Evolutionary conservation across 2,113 vertebrate genomes (phyloP).

Genomic region (Dendropsophus ebraccatus): DNA sequence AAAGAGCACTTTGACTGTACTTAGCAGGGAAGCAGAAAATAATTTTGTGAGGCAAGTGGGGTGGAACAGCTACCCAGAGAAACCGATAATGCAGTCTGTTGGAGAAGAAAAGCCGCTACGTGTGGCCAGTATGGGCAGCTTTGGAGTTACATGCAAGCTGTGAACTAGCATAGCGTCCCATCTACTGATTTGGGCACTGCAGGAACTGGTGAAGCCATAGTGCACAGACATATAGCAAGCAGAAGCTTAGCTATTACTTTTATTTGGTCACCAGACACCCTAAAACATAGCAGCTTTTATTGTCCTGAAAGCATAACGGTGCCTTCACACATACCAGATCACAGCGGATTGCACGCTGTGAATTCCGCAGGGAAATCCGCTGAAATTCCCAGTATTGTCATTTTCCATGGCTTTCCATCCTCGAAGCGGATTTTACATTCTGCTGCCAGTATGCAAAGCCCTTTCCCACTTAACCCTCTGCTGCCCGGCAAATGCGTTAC

Average conservation of each 20-base stretch:
- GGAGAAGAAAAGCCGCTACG: not conserved
- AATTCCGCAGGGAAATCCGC: no score
- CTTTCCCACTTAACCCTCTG: no score
- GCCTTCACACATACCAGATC: no score
- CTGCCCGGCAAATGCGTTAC: no score
- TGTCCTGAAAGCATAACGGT: no score
- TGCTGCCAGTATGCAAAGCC: no score
- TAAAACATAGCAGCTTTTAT: no score
- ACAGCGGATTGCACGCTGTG: no score
- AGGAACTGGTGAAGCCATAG: not conserved
- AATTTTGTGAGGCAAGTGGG: conserved; percentile 14
- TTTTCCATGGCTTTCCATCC: no score
- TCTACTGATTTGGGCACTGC: not conserved
- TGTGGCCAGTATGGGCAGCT: not conserved
- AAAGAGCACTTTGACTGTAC: not conserved
- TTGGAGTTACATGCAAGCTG: not conserved
- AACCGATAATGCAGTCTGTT: not conserved
- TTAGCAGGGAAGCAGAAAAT: not conserved
- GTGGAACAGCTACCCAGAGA: not conserved
- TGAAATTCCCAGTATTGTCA: no score
- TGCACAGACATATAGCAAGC: not conserved
- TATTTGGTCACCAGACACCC: not conserved
- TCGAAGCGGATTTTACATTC: no score
- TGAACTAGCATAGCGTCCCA: not conserved
- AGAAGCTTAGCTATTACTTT: not conserved